These are phyloP conservation scores for Malachius bipustulatus DNA, from an alignment of 2,888 invertebrate species.

Conservation along the genomic window DNA sequence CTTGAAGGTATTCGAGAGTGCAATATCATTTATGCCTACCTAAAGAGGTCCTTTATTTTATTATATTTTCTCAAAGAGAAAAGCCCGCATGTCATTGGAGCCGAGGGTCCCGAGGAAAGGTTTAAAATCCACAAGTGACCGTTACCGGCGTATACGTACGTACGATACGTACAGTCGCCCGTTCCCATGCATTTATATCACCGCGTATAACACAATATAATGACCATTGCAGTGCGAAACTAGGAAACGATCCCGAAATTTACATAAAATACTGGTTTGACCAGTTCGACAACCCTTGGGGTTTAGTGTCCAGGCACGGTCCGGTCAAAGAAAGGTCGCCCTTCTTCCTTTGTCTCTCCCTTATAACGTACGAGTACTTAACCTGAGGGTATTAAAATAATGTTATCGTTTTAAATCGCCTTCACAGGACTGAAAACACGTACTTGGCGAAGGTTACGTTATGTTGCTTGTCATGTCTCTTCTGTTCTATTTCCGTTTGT, in stretches of 20 bases:
- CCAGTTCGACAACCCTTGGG: slow-evolving; percentile 28
- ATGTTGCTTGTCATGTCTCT: too few relatives aligned
- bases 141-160: too few relatives aligned
- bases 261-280: slow-evolving; percentile 33
- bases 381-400: slow-evolving; percentile 2
- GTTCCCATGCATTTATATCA: slow-evolving; percentile 17
- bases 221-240: slow-evolving; percentile 8
- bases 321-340: too few relatives aligned
- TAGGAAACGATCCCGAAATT: slow-evolving; percentile 22
- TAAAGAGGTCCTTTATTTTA: too few relatives aligned
- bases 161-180: neutral
- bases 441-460: too few relatives aligned
- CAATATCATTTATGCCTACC: too few relatives aligned
- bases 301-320: slow-evolving; percentile 4
- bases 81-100: too few relatives aligned
- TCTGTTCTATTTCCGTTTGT: too few relatives aligned
- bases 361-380: neutral
- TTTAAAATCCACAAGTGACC: neutral
- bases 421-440: neutral
- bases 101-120: too few relatives aligned
- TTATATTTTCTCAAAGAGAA: too few relatives aligned
- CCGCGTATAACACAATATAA: slow-evolving; percentile 8
- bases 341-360: too few relatives aligned
- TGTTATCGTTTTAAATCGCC: slow-evolving; percentile 3
- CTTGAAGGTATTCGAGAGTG: too few relatives aligned